Percentiles rank a stretch among this genome's conserved stretches.
These are phyloP conservation scores for Eupithecia subfuscata DNA, from an alignment of 2,888 invertebrate species.

Conservation along the genomic window DNA sequence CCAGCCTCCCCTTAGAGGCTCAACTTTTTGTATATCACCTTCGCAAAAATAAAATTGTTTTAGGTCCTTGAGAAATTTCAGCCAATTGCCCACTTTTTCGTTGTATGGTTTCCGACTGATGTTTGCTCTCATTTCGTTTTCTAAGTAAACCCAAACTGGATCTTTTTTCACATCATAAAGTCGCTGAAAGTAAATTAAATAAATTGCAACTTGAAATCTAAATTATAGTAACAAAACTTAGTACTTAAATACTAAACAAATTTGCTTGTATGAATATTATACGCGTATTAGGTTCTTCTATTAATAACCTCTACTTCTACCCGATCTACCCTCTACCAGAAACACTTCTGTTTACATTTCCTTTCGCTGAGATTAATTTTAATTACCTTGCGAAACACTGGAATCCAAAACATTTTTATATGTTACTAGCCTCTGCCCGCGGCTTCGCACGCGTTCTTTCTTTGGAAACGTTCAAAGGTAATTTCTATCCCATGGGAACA, in stretches of 20 bases:
- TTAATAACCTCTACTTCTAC: too few relatives aligned
- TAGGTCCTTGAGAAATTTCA: background rate
- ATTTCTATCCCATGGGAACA: too few relatives aligned
- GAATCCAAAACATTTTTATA: background rate
- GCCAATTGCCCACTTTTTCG: conserved; percentile 9
- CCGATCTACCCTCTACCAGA: too few relatives aligned
- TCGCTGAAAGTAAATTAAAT: conserved; percentile 1
- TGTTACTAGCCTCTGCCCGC: too few relatives aligned
- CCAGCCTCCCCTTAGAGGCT: background rate
- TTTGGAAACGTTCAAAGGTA: too few relatives aligned
- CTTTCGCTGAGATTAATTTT: background rate
- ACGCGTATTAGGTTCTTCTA: too few relatives aligned
- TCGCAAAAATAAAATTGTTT: conserved; percentile 7
- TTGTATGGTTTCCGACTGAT: conserved; percentile 1
- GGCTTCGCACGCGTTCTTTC: too few relatives aligned
- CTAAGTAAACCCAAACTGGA: conserved; percentile 11
- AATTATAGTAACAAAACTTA: background rate
- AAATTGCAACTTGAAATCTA: background rate
- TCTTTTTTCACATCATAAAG: conserved; percentile 10
- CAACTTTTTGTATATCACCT: background rate
- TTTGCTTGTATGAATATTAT: too few relatives aligned
- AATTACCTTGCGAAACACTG: background rate
- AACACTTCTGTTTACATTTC: background rate
- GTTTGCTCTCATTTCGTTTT: conserved; percentile 15
- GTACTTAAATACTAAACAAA: background rate